phyloP scores from a whole-genome alignment of 2,888 invertebrate species.

The Calameuta filiformis region DNA sequence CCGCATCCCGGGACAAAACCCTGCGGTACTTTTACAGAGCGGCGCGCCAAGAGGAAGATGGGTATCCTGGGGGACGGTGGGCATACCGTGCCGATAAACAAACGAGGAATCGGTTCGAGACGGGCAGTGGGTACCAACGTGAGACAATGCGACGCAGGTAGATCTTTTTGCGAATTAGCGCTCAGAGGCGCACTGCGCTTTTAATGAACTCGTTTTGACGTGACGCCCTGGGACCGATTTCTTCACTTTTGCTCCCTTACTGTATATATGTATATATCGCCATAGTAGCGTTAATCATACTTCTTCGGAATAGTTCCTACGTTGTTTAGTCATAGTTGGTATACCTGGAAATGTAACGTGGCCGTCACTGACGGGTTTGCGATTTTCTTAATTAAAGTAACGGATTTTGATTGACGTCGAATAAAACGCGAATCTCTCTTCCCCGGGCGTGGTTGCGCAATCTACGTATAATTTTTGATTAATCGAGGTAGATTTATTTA shows the following conservation, averaged over 20 bases:
- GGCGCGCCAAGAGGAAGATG: conserved; percentile 16
- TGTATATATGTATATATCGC: conserved; percentile 2
- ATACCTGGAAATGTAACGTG: no score
- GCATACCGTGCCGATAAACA: conserved; percentile 21
- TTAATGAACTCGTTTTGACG: conserved; percentile 62
- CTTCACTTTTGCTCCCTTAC: conserved; percentile 7
- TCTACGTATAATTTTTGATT: no score
- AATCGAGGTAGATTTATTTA: no score
- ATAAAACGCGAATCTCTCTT: no score
- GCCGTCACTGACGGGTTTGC: no score
- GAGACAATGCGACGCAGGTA: conserved; percentile 39
- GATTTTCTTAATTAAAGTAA: conserved; percentile 52
- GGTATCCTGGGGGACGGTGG: conserved; percentile 6
- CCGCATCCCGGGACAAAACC: conserved; percentile 13
- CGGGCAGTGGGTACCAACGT: conserved; percentile 26
- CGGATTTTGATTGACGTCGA: conserved; percentile 50
- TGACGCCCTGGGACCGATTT: conserved; percentile 38
- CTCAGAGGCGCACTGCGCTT: conserved; percentile 38
- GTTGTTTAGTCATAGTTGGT: no score
- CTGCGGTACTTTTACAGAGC: neutral
- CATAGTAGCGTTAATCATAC: no score
- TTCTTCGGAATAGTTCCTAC: no score
- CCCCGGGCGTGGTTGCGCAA: no score
- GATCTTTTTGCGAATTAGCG: conserved; percentile 27
- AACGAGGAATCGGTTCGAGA: conserved; percentile 16